Base-by-base conservation (phyloP, 2,888 invertebrate species). In the Rugalucina vietnamica region DNA sequence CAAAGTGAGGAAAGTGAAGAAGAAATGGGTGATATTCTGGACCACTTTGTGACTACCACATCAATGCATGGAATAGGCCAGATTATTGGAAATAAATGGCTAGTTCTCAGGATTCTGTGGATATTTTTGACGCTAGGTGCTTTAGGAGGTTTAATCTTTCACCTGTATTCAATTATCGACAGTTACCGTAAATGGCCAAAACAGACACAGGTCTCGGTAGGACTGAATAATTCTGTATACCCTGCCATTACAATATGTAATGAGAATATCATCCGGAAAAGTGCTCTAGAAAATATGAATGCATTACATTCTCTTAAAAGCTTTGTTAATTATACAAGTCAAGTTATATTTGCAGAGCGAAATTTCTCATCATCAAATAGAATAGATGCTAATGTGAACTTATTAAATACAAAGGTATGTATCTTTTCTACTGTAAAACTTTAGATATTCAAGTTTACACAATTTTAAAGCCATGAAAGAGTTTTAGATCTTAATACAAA, bases 21-120 rank as follows among this genome's bases (percentile, higher is more conserved):
- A n/a, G 54, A 54, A 8, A 5, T 54, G 54, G n/a, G 54, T 54
- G 54, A 54, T 54, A 54, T 54, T 21, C n/a, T 79, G 0, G 12
- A 36, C 0, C 60, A 65, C 24, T 79, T 79, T 36, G 18, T 49
- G n/a, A 49, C 73, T 0, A 60, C 49, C 18, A 79, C 74, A 5
- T 73, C 79, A 21, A 79, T 79, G 79, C 79, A 79, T 24, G 79
- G 79, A 0, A 73, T 60, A 3, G 79, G 79, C 21, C 73, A 79
- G 34, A 74, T 79, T 10, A 21, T 65, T 0, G 65, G 65, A 27
- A 60, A 73, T 0, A 39, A 73, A 36, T 73, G 73, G 34, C 18
- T 24, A 4, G 27, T 79, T 8, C 21, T 65, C 1, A 73, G 65
- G 29, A 14, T 74, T 21, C n/a, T 79, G 5, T 79, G 79, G 79